Evolutionary conservation across 2,113 vertebrate species (phyloP), one percentile per base, ranked within the genome.

Genomic region (Emydura subglobosa): DNA sequence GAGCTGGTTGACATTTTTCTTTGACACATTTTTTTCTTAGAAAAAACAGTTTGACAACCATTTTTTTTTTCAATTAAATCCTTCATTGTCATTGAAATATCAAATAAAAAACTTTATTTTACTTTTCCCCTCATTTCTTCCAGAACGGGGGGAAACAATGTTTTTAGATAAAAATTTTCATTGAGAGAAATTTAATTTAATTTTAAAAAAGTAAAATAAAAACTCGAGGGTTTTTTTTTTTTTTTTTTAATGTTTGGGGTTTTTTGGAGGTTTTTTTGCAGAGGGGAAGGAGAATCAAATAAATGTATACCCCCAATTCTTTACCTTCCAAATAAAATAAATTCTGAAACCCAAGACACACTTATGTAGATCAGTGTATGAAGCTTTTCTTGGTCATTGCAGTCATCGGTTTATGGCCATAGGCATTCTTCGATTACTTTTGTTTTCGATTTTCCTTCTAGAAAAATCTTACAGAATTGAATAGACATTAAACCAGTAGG

Each of bases 21-120:
- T 81, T 82, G 94, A 80, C 4, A 31, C 0, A 0, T 10, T 90
- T 79, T 49, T 54, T 61, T 72, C 31, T 5, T 86, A 92, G 96
- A 96, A 96, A 96, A 95, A 89, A 39, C 82, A 90, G 47, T 59
- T 95, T 47, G 80, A 57, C 72, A 94, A 51, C 44, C 31, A 44
- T 44, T 61, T 84, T 94, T 17, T 39, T 39, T 39, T 87, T 91
- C 92, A 42, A 49, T 87, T 82, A 86, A 95, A 89, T 91, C 3
- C 1, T 16, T 92, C 1, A 78, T 91, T 96, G 95, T 91, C 91
- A 83, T 80, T 96, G 93, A 93, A 42, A 10, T 74, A 10, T 25
- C 72, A 39, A 74, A 74, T 44, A 39, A 44, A 74, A 74, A 74
- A 25, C 21, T 39, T 74, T 55, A 78, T 94, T 91, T 95, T 92